Percentiles rank a stretch among this genome's conserved stretches.
These are phyloP conservation scores for Ostrea denselamellosa DNA, from an alignment of 1,140 invertebrate genomes.

Conservation along the genomic window DNA sequence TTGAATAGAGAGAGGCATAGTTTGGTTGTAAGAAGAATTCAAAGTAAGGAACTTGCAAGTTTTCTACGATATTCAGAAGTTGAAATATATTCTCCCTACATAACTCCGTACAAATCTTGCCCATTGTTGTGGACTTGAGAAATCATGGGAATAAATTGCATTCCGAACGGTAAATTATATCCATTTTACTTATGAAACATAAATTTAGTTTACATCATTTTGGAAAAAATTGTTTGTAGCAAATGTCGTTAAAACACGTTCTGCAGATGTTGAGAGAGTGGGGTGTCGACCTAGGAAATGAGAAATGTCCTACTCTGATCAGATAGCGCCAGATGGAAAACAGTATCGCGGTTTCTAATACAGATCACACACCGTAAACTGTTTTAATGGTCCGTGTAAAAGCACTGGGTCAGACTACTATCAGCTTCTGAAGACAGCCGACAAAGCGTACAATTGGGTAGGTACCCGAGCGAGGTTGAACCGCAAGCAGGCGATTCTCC, in stretches of 20 bases:
- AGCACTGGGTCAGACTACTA: neutral
- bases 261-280: neutral
- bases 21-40: too few relatives aligned
- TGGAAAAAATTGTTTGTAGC: too few relatives aligned
- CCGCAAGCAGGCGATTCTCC: neutral
- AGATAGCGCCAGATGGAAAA: slow-evolving; percentile 10
- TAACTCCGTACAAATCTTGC: too few relatives aligned
- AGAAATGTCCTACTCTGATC: neutral
- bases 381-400: slow-evolving; percentile 29
- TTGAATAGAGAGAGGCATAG: too few relatives aligned
- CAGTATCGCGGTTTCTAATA: neutral
- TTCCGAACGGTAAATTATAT: too few relatives aligned
- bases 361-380: neutral
- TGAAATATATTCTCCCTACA: too few relatives aligned
- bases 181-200: too few relatives aligned
- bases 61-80: too few relatives aligned
- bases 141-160: too few relatives aligned
- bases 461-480: neutral
- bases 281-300: neutral
- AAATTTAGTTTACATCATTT: too few relatives aligned
- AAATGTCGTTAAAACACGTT: neutral
- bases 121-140: too few relatives aligned
- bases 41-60: too few relatives aligned
- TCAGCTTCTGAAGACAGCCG: slow-evolving; percentile 1
- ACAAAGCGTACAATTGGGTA: neutral